Evolutionary conservation across 2,888 invertebrate genomes (phyloP), one percentile per base, ranked within the genome.

Genomic region (Octodonta nipae): DNA sequence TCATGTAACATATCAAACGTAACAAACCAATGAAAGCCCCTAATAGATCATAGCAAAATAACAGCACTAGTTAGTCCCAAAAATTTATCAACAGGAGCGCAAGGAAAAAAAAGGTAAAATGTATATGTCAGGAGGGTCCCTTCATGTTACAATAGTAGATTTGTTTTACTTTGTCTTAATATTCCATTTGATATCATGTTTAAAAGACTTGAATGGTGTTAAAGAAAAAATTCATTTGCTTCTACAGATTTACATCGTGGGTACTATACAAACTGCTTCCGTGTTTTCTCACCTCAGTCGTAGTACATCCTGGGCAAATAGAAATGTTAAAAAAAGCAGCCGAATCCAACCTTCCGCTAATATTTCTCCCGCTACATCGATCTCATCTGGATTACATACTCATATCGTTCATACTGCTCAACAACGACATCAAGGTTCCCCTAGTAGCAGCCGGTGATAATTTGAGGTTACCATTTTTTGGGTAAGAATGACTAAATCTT

Each of bases 311-410:
- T 2, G 78, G 78, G 0, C 86, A 91, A 64, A 72, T 91, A 26
- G 78, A 84, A 50, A 77, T 86, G 58, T 61, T 92, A 3, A 74
- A 81, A 28, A 71, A 78, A 39, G 80, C 80, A 1, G 64, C 69
- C 7, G 66, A 70, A 34, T 71, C 80, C 0, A 77, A 80, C 5
- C 49, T 78, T 28, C 83, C 83, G 0, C 57, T 84, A 26, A 74
- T 89, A 32, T 84, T 85, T 51, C 61, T 91, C 43, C 89, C 89
- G 0, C 61, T 87, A 13, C 95, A 96, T 58, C 70, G 88, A 25
- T 92, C 91, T 41, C 95, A 96, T 61, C 71, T 96, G 50, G 95
- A 96, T 66, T 95, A 96, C 56, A 83, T 93, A 41, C 73, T 96
- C 46, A 78, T 95, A 35, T 89, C 91, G 0, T 91, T 88, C 59